These are phyloP conservation scores for Platycnemis pennipes DNA, from an alignment of 2,888 invertebrate genomes.

Conservation along the genomic window DNA sequence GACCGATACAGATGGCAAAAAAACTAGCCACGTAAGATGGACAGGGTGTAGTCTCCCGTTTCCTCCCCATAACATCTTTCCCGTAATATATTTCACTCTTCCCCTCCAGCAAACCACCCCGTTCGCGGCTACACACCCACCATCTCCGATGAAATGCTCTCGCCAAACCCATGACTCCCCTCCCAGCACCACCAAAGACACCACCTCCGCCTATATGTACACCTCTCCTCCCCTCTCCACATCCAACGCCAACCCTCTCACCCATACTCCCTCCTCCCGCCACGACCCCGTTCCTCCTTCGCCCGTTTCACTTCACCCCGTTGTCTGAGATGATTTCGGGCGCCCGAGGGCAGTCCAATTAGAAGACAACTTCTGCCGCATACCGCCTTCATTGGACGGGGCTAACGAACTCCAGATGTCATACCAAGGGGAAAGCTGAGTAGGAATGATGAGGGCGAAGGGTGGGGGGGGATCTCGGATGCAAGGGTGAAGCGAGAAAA, in stretches of 20 bases:
- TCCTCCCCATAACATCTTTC: neutral
- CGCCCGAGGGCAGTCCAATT: slow-evolving; percentile 67
- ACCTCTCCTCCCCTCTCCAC: neutral
- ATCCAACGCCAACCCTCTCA: neutral
- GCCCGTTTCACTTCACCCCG: slow-evolving; percentile 56
- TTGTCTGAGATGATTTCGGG: slow-evolving; percentile 63
- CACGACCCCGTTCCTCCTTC: neutral
- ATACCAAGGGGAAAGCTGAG: slow-evolving; percentile 51
- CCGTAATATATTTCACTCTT: neutral
- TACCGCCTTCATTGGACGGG: slow-evolving; percentile 67
- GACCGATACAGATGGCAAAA: no score
- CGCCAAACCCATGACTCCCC: neutral
- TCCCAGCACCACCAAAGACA: no score
- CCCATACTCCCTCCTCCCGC: neutral
- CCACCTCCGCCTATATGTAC: neutral
- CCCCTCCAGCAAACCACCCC: neutral
- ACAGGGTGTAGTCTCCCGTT: neutral
- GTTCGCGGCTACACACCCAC: neutral
- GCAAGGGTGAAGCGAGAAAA: slow-evolving; percentile 8
- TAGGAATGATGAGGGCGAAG: neutral
- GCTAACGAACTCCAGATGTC: slow-evolving; percentile 67
- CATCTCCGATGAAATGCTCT: neutral
- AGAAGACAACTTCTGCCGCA: slow-evolving; percentile 67
- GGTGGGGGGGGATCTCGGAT: slow-evolving; percentile 3
- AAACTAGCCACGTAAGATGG: neutral